These are phyloP conservation scores for Paraescarpia echinospica DNA, from an alignment of 1,140 invertebrate genomes.

Conservation along the genomic window DNA sequence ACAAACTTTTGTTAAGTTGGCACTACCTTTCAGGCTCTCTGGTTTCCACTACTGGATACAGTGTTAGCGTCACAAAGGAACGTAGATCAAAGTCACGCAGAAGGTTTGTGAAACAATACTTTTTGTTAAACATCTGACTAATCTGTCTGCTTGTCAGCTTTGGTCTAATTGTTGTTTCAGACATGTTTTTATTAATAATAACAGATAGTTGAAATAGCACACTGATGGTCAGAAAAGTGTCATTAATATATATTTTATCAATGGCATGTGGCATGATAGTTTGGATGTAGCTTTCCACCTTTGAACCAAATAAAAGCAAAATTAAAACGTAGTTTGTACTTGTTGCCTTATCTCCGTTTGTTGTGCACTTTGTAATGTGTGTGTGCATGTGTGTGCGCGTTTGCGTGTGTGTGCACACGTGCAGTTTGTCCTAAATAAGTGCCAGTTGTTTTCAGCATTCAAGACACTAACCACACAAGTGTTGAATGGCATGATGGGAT, in stretches of 20 bases:
- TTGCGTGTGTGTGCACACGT: too few species aligned
- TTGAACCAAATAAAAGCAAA: conserved; percentile 6
- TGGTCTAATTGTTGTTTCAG: neutral
- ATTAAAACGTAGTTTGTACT: neutral
- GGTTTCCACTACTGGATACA: conserved; percentile 63
- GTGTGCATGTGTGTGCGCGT: too few species aligned
- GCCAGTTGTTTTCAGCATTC: conserved; percentile 40
- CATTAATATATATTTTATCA: too few species aligned
- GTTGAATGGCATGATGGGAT: conserved; percentile 66
- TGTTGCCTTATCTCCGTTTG: conserved; percentile 25
- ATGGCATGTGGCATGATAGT: neutral
- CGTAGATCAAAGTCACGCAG: conserved; percentile 12
- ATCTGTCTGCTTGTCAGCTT: neutral
- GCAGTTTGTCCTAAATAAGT: neutral
- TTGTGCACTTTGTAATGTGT: neutral
- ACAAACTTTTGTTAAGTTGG: neutral
- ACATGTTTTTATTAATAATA: too few species aligned
- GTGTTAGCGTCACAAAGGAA: conserved; percentile 60
- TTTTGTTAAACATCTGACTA: neutral
- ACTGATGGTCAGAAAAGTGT: neutral
- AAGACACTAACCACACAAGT: conserved; percentile 62
- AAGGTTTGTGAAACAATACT: neutral
- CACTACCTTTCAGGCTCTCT: conserved; percentile 48
- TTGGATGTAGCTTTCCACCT: neutral
- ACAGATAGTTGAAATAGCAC: neutral